Conservation (phyloP, 1,140 invertebrate genomes). For the Adelges cooleyi region DNA sequence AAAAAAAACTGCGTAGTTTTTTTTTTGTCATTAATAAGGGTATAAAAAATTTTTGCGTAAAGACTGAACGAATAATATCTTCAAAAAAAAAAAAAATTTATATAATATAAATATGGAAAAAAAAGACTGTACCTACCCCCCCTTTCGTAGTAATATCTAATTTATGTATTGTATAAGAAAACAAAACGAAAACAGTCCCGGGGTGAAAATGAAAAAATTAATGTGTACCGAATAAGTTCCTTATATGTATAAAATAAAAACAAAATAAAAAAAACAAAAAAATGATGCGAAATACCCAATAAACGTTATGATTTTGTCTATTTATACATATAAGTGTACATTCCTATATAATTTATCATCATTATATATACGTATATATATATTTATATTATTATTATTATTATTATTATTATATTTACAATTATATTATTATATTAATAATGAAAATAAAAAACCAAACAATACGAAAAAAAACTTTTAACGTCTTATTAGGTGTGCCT, state of each 20-base stretch:
- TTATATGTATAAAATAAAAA: conserved; percentile 7
- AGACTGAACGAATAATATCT: conserved; percentile 25
- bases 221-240: conserved; percentile 10
- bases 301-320: too few relatives aligned
- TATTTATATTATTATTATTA: too few relatives aligned
- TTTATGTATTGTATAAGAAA: not conserved
- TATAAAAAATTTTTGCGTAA: conserved; percentile 19
- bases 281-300: too few relatives aligned
- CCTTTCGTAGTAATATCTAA: conserved; percentile 7
- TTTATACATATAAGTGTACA: conserved; percentile 21
- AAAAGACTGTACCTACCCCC: conserved; percentile 27
- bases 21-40: not conserved
- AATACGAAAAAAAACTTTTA: too few relatives aligned
- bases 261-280: not conserved
- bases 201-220: too few relatives aligned
- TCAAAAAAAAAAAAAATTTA: not conserved
- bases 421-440: too few relatives aligned
- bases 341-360: conserved; percentile 21
- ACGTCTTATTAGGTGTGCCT: conserved; percentile 27
- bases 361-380: conserved; percentile 1
- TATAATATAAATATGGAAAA: conserved; percentile 4
- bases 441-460: too few relatives aligned
- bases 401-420: conserved; percentile 10
- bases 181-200: not conserved
- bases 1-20: not conserved